Conservation (phyloP, 2,797 vertebrate species). For the Serranus cabrilla region DNA sequence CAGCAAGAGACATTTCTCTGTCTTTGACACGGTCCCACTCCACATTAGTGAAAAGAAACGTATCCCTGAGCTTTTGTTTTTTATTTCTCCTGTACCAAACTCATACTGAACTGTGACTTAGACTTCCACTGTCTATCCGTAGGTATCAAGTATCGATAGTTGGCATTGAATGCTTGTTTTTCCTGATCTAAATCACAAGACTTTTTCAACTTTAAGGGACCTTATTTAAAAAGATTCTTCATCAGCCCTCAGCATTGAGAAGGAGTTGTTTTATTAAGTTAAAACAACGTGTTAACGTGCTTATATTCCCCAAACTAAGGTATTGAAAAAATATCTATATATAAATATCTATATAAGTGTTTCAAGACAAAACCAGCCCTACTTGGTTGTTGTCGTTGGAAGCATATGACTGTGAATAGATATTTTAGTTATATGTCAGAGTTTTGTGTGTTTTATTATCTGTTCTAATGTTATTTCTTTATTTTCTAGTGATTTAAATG, state of each 20-base stretch:
- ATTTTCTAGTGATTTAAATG: conserved; percentile 81
- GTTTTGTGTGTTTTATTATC: neutral
- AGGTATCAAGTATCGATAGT: neutral
- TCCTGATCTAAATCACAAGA: neutral
- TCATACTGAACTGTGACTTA: too few relatives aligned
- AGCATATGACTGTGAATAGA: neutral
- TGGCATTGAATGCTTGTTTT: neutral
- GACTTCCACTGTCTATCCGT: neutral
- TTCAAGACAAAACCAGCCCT: too few relatives aligned
- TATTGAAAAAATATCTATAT: neutral
- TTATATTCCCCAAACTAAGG: neutral
- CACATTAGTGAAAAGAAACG: too few relatives aligned
- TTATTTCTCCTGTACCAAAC: too few relatives aligned
- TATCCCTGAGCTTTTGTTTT: too few relatives aligned
- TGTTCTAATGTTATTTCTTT: conserved; percentile 10
- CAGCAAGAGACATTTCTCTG: too few relatives aligned
- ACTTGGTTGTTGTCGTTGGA: neutral
- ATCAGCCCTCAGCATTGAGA: too few relatives aligned
- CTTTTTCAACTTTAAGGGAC: neutral
- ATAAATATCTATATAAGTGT: too few relatives aligned
- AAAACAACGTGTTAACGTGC: neutral
- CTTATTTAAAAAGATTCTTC: neutral
- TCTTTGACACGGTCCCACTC: too few relatives aligned
- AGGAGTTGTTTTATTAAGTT: neutral
- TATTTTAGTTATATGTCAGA: neutral